Base-by-base conservation (phyloP, 2,113 vertebrate species). In the Pseudolaguvia tuberculata region DNA sequence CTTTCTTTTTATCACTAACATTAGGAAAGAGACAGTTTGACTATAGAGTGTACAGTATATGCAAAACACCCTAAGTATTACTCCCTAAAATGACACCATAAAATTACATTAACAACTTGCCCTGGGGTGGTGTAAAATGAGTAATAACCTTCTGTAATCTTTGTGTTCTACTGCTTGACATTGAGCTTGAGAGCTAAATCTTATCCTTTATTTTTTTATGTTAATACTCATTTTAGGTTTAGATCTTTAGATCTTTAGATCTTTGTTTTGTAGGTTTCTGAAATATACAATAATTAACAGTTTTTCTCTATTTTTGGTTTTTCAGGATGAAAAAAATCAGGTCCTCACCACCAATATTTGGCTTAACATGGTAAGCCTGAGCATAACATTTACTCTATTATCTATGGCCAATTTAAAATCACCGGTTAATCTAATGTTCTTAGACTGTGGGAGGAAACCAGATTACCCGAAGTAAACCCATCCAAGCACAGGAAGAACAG, bases 261-360 rank as follows among this genome's bases (percentile, higher is more conserved):
- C 11, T 14, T 39, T 63, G 10, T 52, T 45, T 11, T 12, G 31
- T 25, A 47, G 10, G 9, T 55, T 13, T 52, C 50, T 17, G 20
- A 4, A 55, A 56, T 51, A 29, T 27, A n/a, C n/a, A 10, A 45
- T 47, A 12, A 61, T 50, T 17, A 48, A 47, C 14, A 27, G 2
- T 18, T 25, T 62, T 10, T 3, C 5, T 55, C 27, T 65, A 18
- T 76, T 61, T 81, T 18, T 82, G 48, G 29, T 27, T 14, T 85
- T 86, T 23, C 78, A 93, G 91, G 91, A 93, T 78, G 91, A 93
- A 81, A 92, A 92, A 86, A 93, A 92, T 82, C 91, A 93, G 79
- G 84, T 93, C 53, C 83, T 93, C 48, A 93, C 91, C 58, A 84
- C 89, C 25, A 93, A 93, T 74, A 90, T 93, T 51, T 93, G 91